Base-by-base conservation (phyloP, 2,113 vertebrate genomes). In the Oplegnathus fasciatus region DNA sequence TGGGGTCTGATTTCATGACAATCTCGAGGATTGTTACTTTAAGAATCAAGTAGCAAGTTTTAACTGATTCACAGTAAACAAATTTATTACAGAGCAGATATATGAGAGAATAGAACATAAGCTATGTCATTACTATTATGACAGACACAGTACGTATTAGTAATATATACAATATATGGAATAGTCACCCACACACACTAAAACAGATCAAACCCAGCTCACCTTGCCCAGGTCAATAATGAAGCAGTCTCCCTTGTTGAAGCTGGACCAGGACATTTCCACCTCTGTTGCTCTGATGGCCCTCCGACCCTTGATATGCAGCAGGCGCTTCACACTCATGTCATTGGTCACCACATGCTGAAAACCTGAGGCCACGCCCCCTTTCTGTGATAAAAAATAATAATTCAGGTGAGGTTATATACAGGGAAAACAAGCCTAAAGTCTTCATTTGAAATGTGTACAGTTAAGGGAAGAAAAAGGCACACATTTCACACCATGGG, bases 231-330 rank as follows among this genome's bases (percentile, higher is more conserved):
- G 78, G 89, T 96, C 96, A 9, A 96, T 15, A 61, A 96, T 87
- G 73, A 96, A 96, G 67, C 95, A 96, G 93, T 96, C 96, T 14
- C 96, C 96, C 67, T 94, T 91, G 88, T 96, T 96, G 89, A 96
- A 95, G 89, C 90, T 95, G 65, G 24, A 0, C 96, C 95, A 96
- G 86, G 74, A 40, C 80, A 96, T 20, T 0, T 86, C 86, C 65
- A 96, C 94, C 89, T 97, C 96, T 0, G 91, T 95, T 17, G 96
- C 95, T 80, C 96, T 87, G 88, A 96, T 95, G 58, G 62, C 73
- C 75, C 96, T 85, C 18, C 96, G 94, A 24, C 96, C 96, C 85
- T 96, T 96, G 44, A 96, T 66, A 42, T 96, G 96, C 75, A 96
- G 93, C 85, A 96, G 83, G 0, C 95, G 94, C 85, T 94, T 93